These are phyloP conservation scores for Menura novaehollandiae DNA, from an alignment of 2,113 vertebrate genomes.

Conservation along the genomic window DNA sequence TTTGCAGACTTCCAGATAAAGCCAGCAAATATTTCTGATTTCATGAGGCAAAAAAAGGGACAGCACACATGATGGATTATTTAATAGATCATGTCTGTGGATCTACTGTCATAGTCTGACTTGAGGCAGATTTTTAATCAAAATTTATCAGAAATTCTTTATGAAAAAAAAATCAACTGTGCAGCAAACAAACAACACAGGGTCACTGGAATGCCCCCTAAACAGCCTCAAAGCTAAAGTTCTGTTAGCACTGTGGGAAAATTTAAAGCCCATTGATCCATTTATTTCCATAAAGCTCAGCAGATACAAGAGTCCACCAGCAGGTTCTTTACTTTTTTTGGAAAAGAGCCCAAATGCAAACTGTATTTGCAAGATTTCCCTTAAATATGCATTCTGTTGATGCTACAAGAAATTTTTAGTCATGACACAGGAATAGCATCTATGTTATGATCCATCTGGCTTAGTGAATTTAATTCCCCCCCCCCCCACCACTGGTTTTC, in stretches of 20 bases:
- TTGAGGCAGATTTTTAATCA: background rate
- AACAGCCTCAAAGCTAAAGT: background rate
- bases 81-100: background rate
- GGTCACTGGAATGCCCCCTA: background rate
- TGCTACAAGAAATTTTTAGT: slow-evolving; percentile 3
- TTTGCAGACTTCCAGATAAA: background rate
- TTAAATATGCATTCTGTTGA: background rate
- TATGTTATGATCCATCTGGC: background rate
- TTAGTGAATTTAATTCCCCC: background rate
- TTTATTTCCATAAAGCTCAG: background rate
- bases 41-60: background rate
- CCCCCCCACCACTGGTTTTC: background rate
- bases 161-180: background rate
- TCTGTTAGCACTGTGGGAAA: background rate
- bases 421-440: slow-evolving; percentile 1
- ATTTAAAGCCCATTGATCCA: background rate
- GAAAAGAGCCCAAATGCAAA: slow-evolving; percentile 6
- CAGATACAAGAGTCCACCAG: background rate
- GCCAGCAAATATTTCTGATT: background rate
- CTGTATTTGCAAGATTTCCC: background rate
- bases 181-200: background rate
- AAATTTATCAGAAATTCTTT: background rate
- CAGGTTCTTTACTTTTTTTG: background rate
- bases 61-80: background rate
- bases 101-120: background rate